These are phyloP conservation scores for Montipora cactus DNA, from an alignment of 64 coral and sea anemone genomes.

Conservation along the genomic window DNA sequence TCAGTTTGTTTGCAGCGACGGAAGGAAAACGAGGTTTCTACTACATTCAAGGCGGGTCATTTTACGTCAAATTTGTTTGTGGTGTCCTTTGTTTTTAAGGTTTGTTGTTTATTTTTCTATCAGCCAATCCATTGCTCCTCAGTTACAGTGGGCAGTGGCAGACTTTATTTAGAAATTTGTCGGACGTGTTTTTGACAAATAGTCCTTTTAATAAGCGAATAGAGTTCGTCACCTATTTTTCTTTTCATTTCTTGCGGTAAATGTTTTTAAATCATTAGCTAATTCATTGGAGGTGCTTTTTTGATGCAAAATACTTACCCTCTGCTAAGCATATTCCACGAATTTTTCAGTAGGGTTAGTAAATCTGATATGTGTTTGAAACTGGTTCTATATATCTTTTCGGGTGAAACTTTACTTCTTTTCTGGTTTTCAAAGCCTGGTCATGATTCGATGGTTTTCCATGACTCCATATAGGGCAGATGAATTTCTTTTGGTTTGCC, in stretches of 20 bases:
- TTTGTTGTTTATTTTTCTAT: constrained; percentile 5
- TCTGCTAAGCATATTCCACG: no score
- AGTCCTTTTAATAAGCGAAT: neutral
- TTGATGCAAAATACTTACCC: no score
- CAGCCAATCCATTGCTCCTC: neutral
- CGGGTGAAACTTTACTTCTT: no score
- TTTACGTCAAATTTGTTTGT: neutral
- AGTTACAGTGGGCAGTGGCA: neutral
- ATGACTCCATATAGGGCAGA: no score
- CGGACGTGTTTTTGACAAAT: neutral
- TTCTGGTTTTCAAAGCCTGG: no score
- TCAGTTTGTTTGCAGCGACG: neutral
- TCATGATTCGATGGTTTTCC: no score
- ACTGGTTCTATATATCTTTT: no score
- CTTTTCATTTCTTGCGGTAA: neutral
- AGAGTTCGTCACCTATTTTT: neutral
- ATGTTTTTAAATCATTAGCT: neutral
- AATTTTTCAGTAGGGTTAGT: no score
- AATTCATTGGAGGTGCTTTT: neutral
- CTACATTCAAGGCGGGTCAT: neutral
- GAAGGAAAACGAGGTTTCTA: neutral
- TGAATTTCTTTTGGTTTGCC: no score
- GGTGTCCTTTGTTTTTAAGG: neutral
- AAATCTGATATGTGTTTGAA: no score
- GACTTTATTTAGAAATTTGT: neutral